These are phyloP conservation scores for Scaptomyza caliginosa DNA, from an alignment of 2,888 invertebrate genomes.

Conservation along the genomic window DNA sequence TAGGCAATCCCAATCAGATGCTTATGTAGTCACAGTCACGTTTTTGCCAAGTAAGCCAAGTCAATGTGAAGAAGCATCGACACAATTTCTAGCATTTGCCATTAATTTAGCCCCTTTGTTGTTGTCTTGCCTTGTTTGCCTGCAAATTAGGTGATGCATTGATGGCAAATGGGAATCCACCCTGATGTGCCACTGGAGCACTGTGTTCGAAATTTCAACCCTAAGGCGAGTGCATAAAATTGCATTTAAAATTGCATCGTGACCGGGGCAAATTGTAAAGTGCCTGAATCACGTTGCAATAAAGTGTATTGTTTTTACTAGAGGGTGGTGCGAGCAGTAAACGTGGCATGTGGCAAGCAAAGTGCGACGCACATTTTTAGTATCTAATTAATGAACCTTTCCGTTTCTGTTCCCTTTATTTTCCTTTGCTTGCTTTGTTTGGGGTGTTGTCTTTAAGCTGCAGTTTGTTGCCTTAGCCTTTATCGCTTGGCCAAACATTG, in stretches of 20 bases:
- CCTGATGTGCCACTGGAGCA: conserved; percentile 18
- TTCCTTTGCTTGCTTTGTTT: not conserved
- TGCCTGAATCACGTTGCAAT: conserved; percentile 61
- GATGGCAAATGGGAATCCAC: conserved; percentile 30
- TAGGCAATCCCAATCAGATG: conserved; percentile 45
- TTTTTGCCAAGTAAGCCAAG: conserved; percentile 61
- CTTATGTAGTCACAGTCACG: conserved; percentile 62
- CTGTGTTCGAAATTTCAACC: conserved; percentile 46
- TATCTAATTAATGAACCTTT: conserved; percentile 62
- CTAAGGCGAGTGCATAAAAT: conserved; percentile 61
- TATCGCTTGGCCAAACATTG: conserved; percentile 56
- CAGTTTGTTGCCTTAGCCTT: conserved; percentile 35
- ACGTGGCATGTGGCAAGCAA: conserved; percentile 38
- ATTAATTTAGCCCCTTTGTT: conserved; percentile 39
- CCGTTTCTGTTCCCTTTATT: not conserved
- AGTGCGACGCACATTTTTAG: conserved; percentile 58
- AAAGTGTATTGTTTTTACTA: conserved; percentile 8
- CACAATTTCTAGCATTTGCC: conserved; percentile 51
- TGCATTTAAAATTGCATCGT: conserved; percentile 76
- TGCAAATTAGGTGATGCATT: conserved; percentile 40
- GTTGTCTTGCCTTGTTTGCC: conserved; percentile 10
- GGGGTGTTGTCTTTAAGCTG: conserved; percentile 39
- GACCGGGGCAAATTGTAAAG: conserved; percentile 68
- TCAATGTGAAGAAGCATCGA: conserved; percentile 33
- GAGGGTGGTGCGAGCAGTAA: conserved; percentile 1